These are phyloP conservation scores for Napeogenes sylphis DNA, from an alignment of 2,888 invertebrate genomes.

Conservation along the genomic window DNA sequence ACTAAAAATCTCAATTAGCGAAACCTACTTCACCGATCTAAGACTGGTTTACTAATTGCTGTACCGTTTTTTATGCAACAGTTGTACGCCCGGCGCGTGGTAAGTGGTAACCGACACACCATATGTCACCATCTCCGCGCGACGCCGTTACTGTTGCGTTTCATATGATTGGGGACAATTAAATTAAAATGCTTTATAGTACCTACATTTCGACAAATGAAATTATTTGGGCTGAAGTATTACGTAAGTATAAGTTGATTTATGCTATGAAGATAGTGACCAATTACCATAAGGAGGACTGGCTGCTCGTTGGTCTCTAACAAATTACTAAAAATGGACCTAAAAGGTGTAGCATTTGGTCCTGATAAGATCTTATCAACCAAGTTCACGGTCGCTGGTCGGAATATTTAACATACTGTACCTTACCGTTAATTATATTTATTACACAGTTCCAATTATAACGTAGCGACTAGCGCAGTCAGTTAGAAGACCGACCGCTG, in stretches of 20 bases:
- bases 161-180: slow-evolving; percentile 6
- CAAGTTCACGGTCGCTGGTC: slow-evolving; percentile 19
- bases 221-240: too few species aligned
- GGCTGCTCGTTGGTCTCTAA: not conserved
- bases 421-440: not conserved
- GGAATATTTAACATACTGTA: not conserved
- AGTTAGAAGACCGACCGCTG: too few species aligned
- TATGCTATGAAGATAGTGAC: too few species aligned
- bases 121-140: slow-evolving; percentile 59
- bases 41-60: not conserved
- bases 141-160: slow-evolving; percentile 22
- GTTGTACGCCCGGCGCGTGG: slow-evolving; percentile 57
- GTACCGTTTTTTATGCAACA: slow-evolving; percentile 10
- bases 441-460: slow-evolving; percentile 13
- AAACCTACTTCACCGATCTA: slow-evolving; percentile 2
- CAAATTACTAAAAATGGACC: not conserved
- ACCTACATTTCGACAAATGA: not conserved
- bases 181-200: not conserved
- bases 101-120: slow-evolving; percentile 61
- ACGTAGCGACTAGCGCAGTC: too few species aligned
- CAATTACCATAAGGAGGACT: too few species aligned
- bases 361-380: slow-evolving; percentile 10
- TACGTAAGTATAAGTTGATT: too few species aligned
- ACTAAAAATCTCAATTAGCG: not conserved
- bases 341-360: slow-evolving; percentile 9